These are phyloP conservation scores for Drosophila pseudoananassae DNA, from an alignment of 1,140 invertebrate species.

Conservation along the genomic window DNA sequence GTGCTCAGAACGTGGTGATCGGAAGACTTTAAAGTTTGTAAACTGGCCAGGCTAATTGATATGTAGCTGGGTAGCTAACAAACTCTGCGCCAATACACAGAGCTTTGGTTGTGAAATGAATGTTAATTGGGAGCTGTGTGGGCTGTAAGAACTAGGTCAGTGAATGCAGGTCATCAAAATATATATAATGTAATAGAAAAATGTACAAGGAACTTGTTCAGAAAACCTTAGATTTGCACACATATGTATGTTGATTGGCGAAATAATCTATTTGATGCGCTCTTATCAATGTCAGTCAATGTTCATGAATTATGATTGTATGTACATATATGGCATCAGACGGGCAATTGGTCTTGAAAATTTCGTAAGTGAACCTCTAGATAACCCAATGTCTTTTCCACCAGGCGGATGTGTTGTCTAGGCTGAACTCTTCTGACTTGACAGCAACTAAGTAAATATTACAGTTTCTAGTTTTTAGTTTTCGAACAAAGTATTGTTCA, in stretches of 20 bases:
- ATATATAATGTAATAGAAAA: neutral
- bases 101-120: slow-evolving; percentile 40
- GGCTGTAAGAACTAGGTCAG: slow-evolving; percentile 23
- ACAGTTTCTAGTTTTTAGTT: neutral
- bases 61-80: slow-evolving; percentile 47
- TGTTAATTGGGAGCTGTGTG: slow-evolving; percentile 39
- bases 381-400: neutral
- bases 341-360: slow-evolving; percentile 21
- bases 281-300: slow-evolving; percentile 5
- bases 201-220: neutral
- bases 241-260: neutral
- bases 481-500: neutral
- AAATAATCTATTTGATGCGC: neutral
- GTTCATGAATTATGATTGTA: neutral
- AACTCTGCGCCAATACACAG: slow-evolving; percentile 12
- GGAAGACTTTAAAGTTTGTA: slow-evolving; percentile 17
- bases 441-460: neutral
- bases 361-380: neutral
- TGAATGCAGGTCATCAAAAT: slow-evolving; percentile 8
- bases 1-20: slow-evolving; percentile 34
- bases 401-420: too few relatives aligned
- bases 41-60: slow-evolving; percentile 58
- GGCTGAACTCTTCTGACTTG: neutral
- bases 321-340: neutral
- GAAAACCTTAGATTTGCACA: neutral